Percentiles rank a stretch among this genome's conserved stretches.
phyloP scores from a whole-genome alignment of 1,140 invertebrate species.

The Brachionus asplanchnoidis region DNA sequence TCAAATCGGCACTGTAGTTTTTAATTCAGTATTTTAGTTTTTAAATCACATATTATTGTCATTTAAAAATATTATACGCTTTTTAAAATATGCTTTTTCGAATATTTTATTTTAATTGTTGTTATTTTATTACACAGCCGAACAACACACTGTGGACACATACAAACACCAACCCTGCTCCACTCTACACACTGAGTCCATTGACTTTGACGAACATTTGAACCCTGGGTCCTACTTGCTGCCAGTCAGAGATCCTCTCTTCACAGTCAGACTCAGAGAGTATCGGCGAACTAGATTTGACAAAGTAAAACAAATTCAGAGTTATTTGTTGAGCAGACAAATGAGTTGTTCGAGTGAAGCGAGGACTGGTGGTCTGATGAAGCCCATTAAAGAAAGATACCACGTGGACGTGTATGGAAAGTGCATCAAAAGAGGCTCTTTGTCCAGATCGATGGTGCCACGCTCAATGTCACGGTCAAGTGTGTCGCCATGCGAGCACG shows the following conservation, averaged over 20 bases:
- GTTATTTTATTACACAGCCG: too few relatives aligned
- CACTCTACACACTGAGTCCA: too few relatives aligned
- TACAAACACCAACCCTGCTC: too few relatives aligned
- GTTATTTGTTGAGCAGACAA: neutral
- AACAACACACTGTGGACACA: too few relatives aligned
- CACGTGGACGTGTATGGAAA: conserved; percentile 44
- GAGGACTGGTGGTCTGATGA: too few relatives aligned
- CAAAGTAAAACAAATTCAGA: neutral
- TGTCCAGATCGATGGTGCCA: neutral
- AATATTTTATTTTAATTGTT: too few relatives aligned
- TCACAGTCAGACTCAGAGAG: conserved; percentile 43
- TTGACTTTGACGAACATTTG: conserved; percentile 36
- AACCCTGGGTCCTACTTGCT: conserved; percentile 43
- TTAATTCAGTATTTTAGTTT: too few relatives aligned
- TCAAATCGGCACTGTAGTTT: too few relatives aligned
- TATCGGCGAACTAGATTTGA: conserved; percentile 41
- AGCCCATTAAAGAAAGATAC: conserved; percentile 44
- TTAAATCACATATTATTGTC: too few relatives aligned
- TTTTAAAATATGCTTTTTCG: too few relatives aligned
- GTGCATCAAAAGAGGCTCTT: conserved; percentile 42
- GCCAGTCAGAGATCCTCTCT: conserved; percentile 43
- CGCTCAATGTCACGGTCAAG: neutral
- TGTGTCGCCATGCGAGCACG: neutral
- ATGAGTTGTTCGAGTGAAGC: too few relatives aligned
- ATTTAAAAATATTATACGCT: too few relatives aligned